Percentiles rank a stretch among this genome's conserved stretches.
These are phyloP conservation scores for Heliothis virescens DNA, from an alignment of 1,140 invertebrate genomes.

Conservation along the genomic window DNA sequence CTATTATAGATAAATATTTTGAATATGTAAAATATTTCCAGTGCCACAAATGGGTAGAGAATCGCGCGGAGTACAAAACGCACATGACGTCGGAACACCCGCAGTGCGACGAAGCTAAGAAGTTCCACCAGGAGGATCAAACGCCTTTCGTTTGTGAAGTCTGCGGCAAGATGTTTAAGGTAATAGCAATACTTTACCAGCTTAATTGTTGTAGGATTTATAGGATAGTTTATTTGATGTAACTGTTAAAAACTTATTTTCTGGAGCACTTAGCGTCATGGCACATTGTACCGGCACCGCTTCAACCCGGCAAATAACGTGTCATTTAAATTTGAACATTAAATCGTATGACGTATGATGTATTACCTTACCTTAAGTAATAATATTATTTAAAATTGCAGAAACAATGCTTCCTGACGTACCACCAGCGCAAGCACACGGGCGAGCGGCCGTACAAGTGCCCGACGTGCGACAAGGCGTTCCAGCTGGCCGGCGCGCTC, in stretches of 20 bases:
- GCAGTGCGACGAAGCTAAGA: conserved; percentile 39
- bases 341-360: too few relatives aligned
- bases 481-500: conserved; percentile 34
- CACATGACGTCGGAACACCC: conserved; percentile 53
- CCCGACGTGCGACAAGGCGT: conserved; percentile 39
- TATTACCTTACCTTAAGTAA: too few relatives aligned
- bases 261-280: too few relatives aligned
- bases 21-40: too few relatives aligned
- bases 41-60: conserved; percentile 48
- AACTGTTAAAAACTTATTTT: not conserved
- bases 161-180: conserved; percentile 56
- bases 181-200: not conserved
- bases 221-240: not conserved
- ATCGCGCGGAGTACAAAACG: conserved; percentile 42
- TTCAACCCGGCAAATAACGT: too few relatives aligned
- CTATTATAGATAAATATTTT: too few relatives aligned
- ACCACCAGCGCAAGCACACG: conserved; percentile 53
- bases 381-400: not conserved
- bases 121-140: not conserved
- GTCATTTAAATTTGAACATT: too few relatives aligned
- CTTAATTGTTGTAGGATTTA: not conserved
- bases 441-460: conserved; percentile 53
- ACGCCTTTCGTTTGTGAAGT: conserved; percentile 54
- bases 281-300: too few relatives aligned
- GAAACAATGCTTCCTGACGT: conserved; percentile 51